phyloP scores from a whole-genome alignment of 2,113 vertebrate genomes.

The Manacus vitellinus region DNA sequence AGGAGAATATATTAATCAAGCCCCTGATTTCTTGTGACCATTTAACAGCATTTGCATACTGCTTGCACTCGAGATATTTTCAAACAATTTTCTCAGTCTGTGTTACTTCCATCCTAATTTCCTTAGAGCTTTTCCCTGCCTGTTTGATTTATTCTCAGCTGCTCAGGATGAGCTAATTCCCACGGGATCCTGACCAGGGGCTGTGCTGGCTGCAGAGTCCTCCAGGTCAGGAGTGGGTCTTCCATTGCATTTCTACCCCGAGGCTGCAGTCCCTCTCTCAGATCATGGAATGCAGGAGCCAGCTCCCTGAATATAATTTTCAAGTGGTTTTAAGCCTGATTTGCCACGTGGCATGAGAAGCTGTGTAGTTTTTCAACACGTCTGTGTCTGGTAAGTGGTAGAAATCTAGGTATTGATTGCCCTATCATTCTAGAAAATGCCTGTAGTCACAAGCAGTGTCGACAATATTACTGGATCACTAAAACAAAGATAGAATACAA shows the following conservation, averaged over 20 bases:
- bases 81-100: neutral
- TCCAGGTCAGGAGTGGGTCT: neutral
- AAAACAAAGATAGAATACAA: neutral
- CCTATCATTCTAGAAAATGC: neutral
- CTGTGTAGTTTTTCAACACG: neutral
- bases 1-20: neutral
- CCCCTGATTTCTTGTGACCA: neutral
- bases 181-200: neutral
- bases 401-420: neutral
- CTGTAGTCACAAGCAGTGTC: neutral
- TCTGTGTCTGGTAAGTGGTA: neutral
- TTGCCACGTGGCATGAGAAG: neutral
- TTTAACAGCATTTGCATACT: neutral
- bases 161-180: neutral
- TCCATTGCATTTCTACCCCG: neutral
- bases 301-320: neutral
- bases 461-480: neutral
- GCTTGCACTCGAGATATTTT: neutral
- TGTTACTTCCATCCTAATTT: neutral
- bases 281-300: rapidly evolving
- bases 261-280: neutral
- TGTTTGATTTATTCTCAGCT: neutral
- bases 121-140: neutral
- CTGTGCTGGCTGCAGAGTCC: neutral
- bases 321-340: neutral